phyloP scores from a whole-genome alignment of 2,797 vertebrate genomes.

The Pantherophis alleghaniensis region DNA sequence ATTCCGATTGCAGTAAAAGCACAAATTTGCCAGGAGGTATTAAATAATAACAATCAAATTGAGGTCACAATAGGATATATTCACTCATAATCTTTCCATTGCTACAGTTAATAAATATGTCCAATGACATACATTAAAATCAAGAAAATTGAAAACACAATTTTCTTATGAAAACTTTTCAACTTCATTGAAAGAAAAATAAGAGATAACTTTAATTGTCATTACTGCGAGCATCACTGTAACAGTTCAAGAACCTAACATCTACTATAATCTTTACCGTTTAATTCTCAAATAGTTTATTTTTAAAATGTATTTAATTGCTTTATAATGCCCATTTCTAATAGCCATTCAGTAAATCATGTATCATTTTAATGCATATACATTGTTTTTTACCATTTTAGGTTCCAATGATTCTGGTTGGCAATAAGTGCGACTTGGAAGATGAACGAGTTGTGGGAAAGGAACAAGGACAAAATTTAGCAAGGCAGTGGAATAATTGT shows the following conservation, averaged over 20 bases:
- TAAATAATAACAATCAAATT: too few relatives aligned
- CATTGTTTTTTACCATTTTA: slow-evolving; percentile 55
- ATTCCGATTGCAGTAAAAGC: too few relatives aligned
- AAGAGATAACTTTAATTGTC: not conserved
- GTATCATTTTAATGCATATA: not conserved
- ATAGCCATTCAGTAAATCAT: slow-evolving; percentile 16
- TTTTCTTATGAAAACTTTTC: not conserved
- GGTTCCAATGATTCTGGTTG: slow-evolving; percentile 91
- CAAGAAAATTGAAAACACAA: not conserved
- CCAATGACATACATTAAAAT: not conserved
- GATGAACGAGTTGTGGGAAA: slow-evolving; percentile 90
- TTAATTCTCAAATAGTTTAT: not conserved
- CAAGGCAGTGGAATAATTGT: slow-evolving; percentile 88
- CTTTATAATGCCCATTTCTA: not conserved
- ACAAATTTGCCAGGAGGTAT: too few relatives aligned
- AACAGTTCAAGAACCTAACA: not conserved
- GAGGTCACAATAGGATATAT: too few relatives aligned
- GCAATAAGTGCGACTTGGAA: slow-evolving; percentile 90
- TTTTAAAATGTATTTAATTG: not conserved
- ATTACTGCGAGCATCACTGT: not conserved
- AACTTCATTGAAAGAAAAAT: not conserved
- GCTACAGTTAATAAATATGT: not conserved
- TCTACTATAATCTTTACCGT: not conserved
- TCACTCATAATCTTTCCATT: too few relatives aligned
- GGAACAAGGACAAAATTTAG: slow-evolving; percentile 88